Conservation (phyloP, 2,888 invertebrate genomes). For the Polymixis lichenea region DNA sequence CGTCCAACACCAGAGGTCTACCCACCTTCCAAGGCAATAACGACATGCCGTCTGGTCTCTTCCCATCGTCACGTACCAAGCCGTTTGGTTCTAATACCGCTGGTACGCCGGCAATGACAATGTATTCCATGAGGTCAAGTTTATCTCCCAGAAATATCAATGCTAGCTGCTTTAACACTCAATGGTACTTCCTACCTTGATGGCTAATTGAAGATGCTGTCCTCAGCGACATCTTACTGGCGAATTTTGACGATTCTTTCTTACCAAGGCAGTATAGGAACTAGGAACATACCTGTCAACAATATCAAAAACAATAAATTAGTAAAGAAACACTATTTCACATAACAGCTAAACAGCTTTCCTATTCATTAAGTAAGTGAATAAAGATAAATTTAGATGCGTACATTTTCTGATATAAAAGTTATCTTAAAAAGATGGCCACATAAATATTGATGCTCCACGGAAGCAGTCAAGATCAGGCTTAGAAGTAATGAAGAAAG, state of each 20-base stretch:
- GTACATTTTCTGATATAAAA: conserved; percentile 1
- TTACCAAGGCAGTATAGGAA: not conserved
- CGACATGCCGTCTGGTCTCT: too few species aligned
- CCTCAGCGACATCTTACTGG: not conserved
- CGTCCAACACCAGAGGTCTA: too few species aligned
- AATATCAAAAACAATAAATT: conserved; percentile 22
- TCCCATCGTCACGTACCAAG: too few species aligned
- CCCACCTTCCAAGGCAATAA: too few species aligned
- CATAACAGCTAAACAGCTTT: not conserved
- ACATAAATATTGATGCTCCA: conserved; percentile 7
- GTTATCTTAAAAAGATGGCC: not conserved
- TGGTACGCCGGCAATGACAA: too few species aligned
- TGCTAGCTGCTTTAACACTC: not conserved
- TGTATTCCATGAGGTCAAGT: conserved; percentile 27
- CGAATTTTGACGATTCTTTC: not conserved
- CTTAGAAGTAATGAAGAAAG: conserved; percentile 8
- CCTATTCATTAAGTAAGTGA: not conserved
- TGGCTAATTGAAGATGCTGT: not conserved
- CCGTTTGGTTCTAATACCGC: too few species aligned
- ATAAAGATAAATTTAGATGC: not conserved
- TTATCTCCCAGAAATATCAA: conserved; percentile 1
- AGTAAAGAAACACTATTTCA: not conserved
- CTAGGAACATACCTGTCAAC: conserved; percentile 43
- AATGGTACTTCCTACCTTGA: not conserved
- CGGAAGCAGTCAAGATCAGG: not conserved